These are phyloP conservation scores for Petaurus breviceps DNA, from an alignment of 2,113 vertebrate species.

Conservation along the genomic window DNA sequence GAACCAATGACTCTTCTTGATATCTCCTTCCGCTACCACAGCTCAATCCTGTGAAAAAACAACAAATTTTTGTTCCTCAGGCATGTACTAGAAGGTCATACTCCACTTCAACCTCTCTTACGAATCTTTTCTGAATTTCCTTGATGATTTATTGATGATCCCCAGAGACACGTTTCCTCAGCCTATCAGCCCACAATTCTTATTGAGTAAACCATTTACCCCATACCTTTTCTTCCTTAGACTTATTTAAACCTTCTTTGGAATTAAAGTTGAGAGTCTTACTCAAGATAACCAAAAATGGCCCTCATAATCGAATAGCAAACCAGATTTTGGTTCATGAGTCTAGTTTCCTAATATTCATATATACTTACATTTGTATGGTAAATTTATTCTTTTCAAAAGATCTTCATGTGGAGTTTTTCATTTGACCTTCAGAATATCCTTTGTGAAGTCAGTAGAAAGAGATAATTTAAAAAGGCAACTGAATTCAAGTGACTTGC, in stretches of 20 bases:
- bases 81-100: not conserved
- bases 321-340: not conserved
- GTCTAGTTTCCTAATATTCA: not conserved
- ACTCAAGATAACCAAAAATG: not conserved
- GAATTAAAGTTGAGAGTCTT: not conserved
- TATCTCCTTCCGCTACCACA: not conserved
- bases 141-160: not conserved
- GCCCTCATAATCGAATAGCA: not conserved
- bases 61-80: not conserved
- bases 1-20: no score
- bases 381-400: not conserved
- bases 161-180: not conserved
- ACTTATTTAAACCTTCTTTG: not conserved
- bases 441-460: not conserved
- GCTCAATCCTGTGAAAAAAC: no score
- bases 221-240: not conserved
- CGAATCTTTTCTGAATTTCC: not conserved
- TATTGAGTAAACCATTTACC: not conserved
- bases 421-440: not conserved
- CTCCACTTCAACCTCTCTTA: not conserved
- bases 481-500: not conserved
- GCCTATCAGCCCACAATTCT: not conserved
- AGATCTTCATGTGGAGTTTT: not conserved
- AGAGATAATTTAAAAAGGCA: not conserved
- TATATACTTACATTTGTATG: not conserved